These are phyloP conservation scores for Atherinosoma microstoma DNA, from an alignment of 2,797 vertebrate genomes.

Conservation along the genomic window DNA sequence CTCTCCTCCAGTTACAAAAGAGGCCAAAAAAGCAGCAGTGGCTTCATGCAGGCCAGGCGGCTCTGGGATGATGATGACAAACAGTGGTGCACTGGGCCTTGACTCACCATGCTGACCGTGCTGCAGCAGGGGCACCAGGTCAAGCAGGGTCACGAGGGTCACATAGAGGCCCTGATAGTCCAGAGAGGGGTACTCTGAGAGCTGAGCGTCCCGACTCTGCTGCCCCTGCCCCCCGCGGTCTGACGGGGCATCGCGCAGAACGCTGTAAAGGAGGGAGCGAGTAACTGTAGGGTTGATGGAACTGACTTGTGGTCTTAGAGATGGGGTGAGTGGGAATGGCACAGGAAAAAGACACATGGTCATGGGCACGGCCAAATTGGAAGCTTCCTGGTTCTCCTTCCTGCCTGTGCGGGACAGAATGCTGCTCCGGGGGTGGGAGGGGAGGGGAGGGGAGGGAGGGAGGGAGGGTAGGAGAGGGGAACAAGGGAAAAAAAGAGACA, in stretches of 20 bases:
- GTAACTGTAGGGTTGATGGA: slow-evolving; percentile 99
- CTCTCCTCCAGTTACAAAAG: slow-evolving; percentile 77
- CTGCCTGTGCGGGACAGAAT: slow-evolving; percentile 99
- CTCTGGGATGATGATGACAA: slow-evolving; percentile 80
- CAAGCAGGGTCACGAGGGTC: slow-evolving; percentile 99
- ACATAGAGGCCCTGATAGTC: slow-evolving; percentile 99
- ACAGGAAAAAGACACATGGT: slow-evolving; percentile 99
- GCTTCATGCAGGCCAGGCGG: slow-evolving; percentile 82
- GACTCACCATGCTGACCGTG: slow-evolving; percentile 99
- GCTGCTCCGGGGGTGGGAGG: slow-evolving; percentile 98
- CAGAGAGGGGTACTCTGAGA: slow-evolving; percentile 99
- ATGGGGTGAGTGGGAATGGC: slow-evolving; percentile 99
- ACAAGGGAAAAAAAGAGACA: slow-evolving; percentile 99
- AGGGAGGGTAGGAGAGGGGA: slow-evolving; percentile 84
- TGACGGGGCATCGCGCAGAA: slow-evolving; percentile 99
- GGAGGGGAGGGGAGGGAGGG: slow-evolving; percentile 90
- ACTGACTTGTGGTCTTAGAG: slow-evolving; percentile 99
- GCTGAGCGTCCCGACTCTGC: slow-evolving; percentile 99
- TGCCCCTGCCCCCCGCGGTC: slow-evolving; percentile 94
- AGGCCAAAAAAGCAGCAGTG: slow-evolving; percentile 81
- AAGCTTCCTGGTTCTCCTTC: slow-evolving; percentile 99
- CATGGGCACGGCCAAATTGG: slow-evolving; percentile 99
- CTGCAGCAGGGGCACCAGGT: slow-evolving; percentile 99
- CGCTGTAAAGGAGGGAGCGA: slow-evolving; percentile 99
- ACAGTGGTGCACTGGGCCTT: slow-evolving; percentile 82